Evolutionary conservation across 53 echinoderm and acorn worm genomes (phyloP).

Genomic region (Henricia sp.): DNA sequence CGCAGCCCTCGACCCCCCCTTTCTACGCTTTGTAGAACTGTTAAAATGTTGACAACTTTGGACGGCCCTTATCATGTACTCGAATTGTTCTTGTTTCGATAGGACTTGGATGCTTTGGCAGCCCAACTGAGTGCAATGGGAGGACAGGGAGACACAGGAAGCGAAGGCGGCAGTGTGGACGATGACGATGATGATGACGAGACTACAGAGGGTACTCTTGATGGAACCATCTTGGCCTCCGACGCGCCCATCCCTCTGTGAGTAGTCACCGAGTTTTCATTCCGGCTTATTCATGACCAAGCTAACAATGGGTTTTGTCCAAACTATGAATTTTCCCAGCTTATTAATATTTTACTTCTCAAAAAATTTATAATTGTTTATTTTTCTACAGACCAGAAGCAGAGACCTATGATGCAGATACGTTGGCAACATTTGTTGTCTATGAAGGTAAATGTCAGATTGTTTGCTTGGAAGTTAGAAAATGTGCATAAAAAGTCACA

Average conservation of each 20-base stretch:
- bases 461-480: no score
- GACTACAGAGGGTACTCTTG: constrained; percentile 64
- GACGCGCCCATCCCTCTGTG: constrained; percentile 85
- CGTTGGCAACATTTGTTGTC: constrained; percentile 92
- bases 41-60: no score
- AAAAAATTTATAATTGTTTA: background rate
- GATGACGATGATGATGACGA: constrained; percentile 94
- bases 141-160: constrained; percentile 61
- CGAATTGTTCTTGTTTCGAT: no score
- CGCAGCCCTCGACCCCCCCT: no score
- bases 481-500: no score
- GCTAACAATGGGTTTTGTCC: no score
- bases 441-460: constrained; percentile 91
- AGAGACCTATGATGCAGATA: constrained; percentile 72
- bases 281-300: background rate
- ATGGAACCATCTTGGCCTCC: constrained; percentile 91
- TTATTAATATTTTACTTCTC: background rate
- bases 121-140: constrained; percentile 95
- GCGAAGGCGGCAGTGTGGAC: constrained; percentile 73
- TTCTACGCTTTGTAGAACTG: no score
- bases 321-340: no score
- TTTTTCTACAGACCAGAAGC: constrained; percentile 57
- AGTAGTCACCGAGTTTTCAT: constrained; percentile 40
- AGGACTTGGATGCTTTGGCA: constrained; percentile 93
- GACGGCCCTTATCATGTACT: no score